Evolutionary conservation across 1,140 invertebrate genomes (phyloP).

Genomic region (Cepaea nemoralis): DNA sequence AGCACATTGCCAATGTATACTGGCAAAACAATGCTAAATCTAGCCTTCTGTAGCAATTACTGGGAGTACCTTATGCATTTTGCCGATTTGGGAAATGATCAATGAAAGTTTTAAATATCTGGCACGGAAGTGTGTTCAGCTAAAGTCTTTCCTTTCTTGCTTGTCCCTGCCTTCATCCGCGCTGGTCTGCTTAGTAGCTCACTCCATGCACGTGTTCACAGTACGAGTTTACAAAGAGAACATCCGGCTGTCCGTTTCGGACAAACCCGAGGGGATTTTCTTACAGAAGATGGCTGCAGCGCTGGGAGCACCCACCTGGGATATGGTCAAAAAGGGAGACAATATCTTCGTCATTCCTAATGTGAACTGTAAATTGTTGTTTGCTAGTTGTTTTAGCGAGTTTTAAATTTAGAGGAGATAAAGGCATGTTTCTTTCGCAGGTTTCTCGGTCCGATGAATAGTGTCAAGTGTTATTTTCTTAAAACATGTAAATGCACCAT

Average conservation of each 20-base stretch:
- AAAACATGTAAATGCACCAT: no score
- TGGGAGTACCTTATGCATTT: slow-evolving; percentile 38
- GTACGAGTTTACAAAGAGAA: slow-evolving; percentile 29
- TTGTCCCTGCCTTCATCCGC: slow-evolving; percentile 25
- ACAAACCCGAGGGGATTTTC: slow-evolving; percentile 21
- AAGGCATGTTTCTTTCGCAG: no score
- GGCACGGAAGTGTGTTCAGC: slow-evolving; percentile 7
- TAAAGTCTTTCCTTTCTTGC: slow-evolving; percentile 16
- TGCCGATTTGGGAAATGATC: slow-evolving; percentile 19
- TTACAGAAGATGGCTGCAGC: neutral
- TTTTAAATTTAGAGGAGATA: slow-evolving; percentile 12
- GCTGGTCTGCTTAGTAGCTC: neutral
- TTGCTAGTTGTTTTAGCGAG: slow-evolving; percentile 34
- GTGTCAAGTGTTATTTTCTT: no score
- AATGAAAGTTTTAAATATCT: slow-evolving; percentile 27
- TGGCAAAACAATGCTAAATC: slow-evolving; percentile 6
- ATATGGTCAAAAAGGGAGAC: slow-evolving; percentile 28
- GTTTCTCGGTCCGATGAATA: no score
- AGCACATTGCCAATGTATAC: slow-evolving; percentile 9
- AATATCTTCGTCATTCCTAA: slow-evolving; percentile 27
- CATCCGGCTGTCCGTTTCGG: neutral
- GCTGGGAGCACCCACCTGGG: neutral
- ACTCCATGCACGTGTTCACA: neutral
- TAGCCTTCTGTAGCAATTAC: slow-evolving; percentile 32
- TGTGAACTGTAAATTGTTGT: slow-evolving; percentile 20